Evolutionary conservation across 2,888 invertebrate species (phyloP).

Genomic region (Allophyes oxyacanthae): DNA sequence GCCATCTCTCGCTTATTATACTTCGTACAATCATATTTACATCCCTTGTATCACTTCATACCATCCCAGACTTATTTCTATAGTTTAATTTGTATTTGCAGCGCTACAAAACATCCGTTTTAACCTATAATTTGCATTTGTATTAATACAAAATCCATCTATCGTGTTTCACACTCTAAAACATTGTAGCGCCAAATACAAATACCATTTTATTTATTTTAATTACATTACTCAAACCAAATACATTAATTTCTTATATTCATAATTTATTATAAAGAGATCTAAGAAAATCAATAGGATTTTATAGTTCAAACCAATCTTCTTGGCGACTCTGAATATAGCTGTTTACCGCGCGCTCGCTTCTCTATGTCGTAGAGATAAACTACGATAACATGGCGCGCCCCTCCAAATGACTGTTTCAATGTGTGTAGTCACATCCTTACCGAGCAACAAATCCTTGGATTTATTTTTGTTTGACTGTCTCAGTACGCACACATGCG

Average conservation of each 20-base stretch:
- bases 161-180: constrained; percentile 29
- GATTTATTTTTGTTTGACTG: no score
- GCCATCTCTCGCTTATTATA: neutral
- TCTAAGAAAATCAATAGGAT: constrained; percentile 24
- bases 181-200: constrained; percentile 12
- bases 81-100: neutral
- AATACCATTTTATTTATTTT: constrained; percentile 3
- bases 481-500: no score
- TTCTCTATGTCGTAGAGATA: no score
- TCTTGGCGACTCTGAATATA: no score
- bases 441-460: no score
- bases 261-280: constrained; percentile 23
- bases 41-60: neutral
- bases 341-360: no score
- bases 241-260: neutral
- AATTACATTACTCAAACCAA: neutral
- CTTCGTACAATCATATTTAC: neutral
- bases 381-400: no score
- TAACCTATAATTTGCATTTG: neutral
- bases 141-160: neutral
- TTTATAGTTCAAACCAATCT: no score
- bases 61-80: neutral
- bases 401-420: no score
- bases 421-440: no score
- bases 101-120: neutral